Percentiles rank a stretch among this genome's conserved stretches.
phyloP scores from a whole-genome alignment of 2,888 invertebrate species.

The Rhamnusium bicolor region DNA sequence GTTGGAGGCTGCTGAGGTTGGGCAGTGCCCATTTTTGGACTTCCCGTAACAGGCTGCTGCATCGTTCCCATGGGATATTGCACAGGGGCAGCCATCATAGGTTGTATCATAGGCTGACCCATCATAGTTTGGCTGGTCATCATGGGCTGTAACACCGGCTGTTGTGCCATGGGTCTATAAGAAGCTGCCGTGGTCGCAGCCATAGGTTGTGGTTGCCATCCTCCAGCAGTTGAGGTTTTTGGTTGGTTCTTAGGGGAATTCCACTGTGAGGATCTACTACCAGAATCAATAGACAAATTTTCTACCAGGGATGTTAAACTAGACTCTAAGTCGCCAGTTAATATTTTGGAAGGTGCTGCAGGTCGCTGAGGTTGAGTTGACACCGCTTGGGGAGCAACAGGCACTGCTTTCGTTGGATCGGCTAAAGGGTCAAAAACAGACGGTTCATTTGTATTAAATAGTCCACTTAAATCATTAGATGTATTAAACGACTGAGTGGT shows the following conservation, averaged over 20 bases:
- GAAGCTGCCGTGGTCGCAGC: constrained; percentile 88
- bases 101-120: constrained; percentile 55
- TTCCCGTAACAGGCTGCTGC: constrained; percentile 56
- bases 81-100: constrained; percentile 53
- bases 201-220: constrained; percentile 91
- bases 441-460: constrained; percentile 72
- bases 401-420: constrained; percentile 54
- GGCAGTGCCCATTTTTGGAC: constrained; percentile 63
- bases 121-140: constrained; percentile 75
- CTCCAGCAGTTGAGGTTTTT: constrained; percentile 78
- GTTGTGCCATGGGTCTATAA: constrained; percentile 73
- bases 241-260: constrained; percentile 82
- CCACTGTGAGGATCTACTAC: constrained; percentile 81
- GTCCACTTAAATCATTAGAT: constrained; percentile 70
- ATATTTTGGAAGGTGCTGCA: constrained; percentile 74
- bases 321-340: constrained; percentile 94
- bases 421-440: constrained; percentile 76
- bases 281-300: constrained; percentile 89
- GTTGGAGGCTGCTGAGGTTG: constrained; percentile 52
- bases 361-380: constrained; percentile 61
- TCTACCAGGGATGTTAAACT: constrained; percentile 95
- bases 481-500: constrained; percentile 53
- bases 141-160: constrained; percentile 86
- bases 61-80: constrained; percentile 57
- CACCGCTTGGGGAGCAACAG: constrained; percentile 67